Base-by-base conservation (phyloP, 2,113 vertebrate species). In the Forbesichthys agassizii region DNA sequence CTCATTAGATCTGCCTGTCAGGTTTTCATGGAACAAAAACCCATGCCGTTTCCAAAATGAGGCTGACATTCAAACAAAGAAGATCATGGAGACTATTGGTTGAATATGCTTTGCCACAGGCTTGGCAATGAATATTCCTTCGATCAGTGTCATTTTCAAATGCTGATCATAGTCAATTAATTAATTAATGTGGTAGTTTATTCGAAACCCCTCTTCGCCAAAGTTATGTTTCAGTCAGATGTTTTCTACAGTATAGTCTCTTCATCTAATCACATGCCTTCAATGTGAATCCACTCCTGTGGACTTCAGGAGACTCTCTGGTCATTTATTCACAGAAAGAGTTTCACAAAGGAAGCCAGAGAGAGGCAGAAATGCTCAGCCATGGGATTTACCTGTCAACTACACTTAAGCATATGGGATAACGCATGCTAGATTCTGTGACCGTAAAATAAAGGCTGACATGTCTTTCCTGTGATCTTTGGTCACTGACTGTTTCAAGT, bases 321-420 rank as follows among this genome's bases (percentile, higher is more conserved):
- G 74, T 62, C 14, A 58, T 54, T 79, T 59, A 33, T 71, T 82
- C 78, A 73, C 73, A 47, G 69, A 81, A 73, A 72, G 68, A 75
- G 78, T 85, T 83, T 85, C 65, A 78, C 20, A 5, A 65, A 42
- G 64, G 74, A 81, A 71, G 75, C 57, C 13, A 64, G 59, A 73
- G 69, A 80, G 82, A 70, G 71, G 82, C 74, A 77, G 69, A 85
- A 82, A 86, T 66, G 53, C 62, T 64, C 64, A 79, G 77, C 82
- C 36, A 5, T 78, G 82, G 85, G 86, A 87, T 89, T 87, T 83
- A 86, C 77, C 83, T 74, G 85, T 85, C 85, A 88, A 54, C 82
- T 75, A 72, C 36, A 64, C 73, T 82, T 85, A 81, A 78, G 84
- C 67, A 71, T 13, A 58, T 68, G 54, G 66, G 71, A 78, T 80